Evolutionary conservation across 2,797 vertebrate species (phyloP).

Genomic region (Acanthurus leucopareius): DNA sequence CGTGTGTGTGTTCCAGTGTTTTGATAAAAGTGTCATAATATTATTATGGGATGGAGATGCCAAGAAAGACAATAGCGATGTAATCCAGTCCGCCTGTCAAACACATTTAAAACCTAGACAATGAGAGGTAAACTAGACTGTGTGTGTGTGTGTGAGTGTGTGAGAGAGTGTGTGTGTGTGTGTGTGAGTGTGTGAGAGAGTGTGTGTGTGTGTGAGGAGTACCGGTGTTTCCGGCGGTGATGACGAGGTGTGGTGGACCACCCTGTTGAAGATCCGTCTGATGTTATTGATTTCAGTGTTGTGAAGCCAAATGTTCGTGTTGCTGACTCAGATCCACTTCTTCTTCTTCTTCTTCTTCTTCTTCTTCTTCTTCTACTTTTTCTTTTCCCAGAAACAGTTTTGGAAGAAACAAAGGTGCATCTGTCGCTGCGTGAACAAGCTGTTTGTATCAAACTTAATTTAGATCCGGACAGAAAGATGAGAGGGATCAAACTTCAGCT

Average conservation of each 20-base stretch:
- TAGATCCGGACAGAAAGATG: slow-evolving; percentile 7
- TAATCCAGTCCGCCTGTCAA: slow-evolving; percentile 75
- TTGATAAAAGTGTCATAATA: slow-evolving; percentile 67
- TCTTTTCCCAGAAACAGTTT: slow-evolving; percentile 46
- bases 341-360: too few relatives aligned
- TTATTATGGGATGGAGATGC: slow-evolving; percentile 71
- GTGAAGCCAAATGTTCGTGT: slow-evolving; percentile 24
- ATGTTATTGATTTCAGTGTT: slow-evolving; percentile 40
- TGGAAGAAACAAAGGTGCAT: slow-evolving; percentile 28
- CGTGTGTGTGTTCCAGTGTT: slow-evolving; percentile 53
- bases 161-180: slow-evolving; percentile 2
- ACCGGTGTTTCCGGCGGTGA: neutral
- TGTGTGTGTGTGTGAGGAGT: neutral
- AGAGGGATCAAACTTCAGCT: slow-evolving; percentile 13
- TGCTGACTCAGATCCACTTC: slow-evolving; percentile 29
- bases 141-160: slow-evolving; percentile 7
- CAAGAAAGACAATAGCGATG: slow-evolving; percentile 64
- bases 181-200: slow-evolving; percentile 6
- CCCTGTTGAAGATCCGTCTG: slow-evolving; percentile 20
- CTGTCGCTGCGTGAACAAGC: slow-evolving; percentile 1
- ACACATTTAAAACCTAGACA: slow-evolving; percentile 68
- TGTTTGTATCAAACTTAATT: slow-evolving; percentile 43
- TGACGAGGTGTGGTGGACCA: slow-evolving; percentile 50
- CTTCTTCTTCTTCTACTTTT: too few relatives aligned
- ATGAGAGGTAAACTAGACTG: slow-evolving; percentile 56